A percentile compares a stretch with the other conserved stretches of the same genome.
Evolutionary conservation across 2,797 vertebrate species (phyloP).

Genomic region (Enteromius trimaculatus): DNA sequence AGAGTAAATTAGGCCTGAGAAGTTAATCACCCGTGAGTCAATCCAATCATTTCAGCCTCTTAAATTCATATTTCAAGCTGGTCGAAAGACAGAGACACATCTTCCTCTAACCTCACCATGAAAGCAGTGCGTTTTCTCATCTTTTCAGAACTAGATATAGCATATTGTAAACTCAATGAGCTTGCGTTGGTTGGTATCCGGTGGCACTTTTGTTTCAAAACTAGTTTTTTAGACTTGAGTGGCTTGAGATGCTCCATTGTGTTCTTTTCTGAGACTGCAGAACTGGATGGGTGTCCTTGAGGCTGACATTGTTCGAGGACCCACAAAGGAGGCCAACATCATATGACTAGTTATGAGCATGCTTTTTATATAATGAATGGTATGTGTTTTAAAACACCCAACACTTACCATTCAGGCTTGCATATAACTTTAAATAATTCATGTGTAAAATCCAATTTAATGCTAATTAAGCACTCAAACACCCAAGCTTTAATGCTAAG

Average conservation of each 20-base stretch:
- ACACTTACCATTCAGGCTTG: background rate
- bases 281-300: constrained; percentile 57
- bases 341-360: constrained; percentile 57
- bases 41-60: constrained; percentile 47
- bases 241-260: constrained; percentile 45
- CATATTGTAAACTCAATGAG: constrained; percentile 71
- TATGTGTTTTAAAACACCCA: constrained; percentile 9
- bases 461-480: constrained; percentile 9
- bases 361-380: constrained; percentile 42
- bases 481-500: background rate
- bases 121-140: constrained; percentile 1
- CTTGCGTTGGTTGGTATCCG: constrained; percentile 61
- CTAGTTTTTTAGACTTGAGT: constrained; percentile 47
- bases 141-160: constrained; percentile 65
- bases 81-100: constrained; percentile 42
- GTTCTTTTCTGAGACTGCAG: constrained; percentile 40
- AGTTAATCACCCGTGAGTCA: constrained; percentile 58
- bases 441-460: background rate
- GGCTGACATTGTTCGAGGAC: constrained; percentile 52
- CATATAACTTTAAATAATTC: constrained; percentile 11
- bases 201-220: constrained; percentile 25
- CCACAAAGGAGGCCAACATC: constrained; percentile 41
- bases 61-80: constrained; percentile 52
- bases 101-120: constrained; percentile 32
- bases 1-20: constrained; percentile 58